Percentiles rank a stretch among this genome's conserved stretches.
Evolutionary conservation across 2,888 invertebrate species (phyloP).

Genomic region (Operophtera brumata): DNA sequence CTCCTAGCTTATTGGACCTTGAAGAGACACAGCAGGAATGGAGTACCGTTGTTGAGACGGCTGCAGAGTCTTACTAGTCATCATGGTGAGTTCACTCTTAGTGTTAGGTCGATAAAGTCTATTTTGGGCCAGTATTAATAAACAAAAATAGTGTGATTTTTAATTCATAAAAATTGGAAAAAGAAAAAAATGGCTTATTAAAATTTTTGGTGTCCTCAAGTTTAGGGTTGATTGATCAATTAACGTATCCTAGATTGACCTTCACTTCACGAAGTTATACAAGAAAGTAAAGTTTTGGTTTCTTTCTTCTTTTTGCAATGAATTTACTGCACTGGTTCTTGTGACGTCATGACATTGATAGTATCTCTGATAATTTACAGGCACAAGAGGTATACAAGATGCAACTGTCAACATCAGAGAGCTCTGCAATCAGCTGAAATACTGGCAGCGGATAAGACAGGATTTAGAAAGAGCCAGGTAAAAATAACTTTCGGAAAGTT

Average conservation of each 20-base stretch:
- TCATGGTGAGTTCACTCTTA: constrained; percentile 41
- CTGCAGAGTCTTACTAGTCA: constrained; percentile 59
- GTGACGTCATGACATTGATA: too few relatives aligned
- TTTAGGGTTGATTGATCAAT: too few relatives aligned
- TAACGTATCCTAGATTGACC: too few relatives aligned
- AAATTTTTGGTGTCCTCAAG: too few relatives aligned
- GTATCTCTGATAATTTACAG: constrained; percentile 36
- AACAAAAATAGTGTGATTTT: too few relatives aligned
- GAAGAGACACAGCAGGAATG: constrained; percentile 96
- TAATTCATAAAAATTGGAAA: too few relatives aligned
- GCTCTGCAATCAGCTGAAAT: constrained; percentile 92
- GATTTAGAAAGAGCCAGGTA: constrained; percentile 94
- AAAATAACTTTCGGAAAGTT: background rate
- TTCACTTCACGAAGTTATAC: too few relatives aligned
- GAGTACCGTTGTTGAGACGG: constrained; percentile 94
- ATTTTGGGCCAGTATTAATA: too few relatives aligned
- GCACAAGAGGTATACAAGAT: constrained; percentile 81
- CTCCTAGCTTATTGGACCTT: constrained; percentile 98
- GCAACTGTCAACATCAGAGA: constrained; percentile 85
- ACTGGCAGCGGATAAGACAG: constrained; percentile 96
- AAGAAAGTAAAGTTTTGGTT: too few relatives aligned
- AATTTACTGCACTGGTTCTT: too few relatives aligned
- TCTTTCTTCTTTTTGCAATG: too few relatives aligned
- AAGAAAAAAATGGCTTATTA: too few relatives aligned
- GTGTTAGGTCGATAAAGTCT: background rate